These are phyloP conservation scores for Choloepus didactylus DNA, from an alignment of 2,797 vertebrate species.

Conservation along the genomic window DNA sequence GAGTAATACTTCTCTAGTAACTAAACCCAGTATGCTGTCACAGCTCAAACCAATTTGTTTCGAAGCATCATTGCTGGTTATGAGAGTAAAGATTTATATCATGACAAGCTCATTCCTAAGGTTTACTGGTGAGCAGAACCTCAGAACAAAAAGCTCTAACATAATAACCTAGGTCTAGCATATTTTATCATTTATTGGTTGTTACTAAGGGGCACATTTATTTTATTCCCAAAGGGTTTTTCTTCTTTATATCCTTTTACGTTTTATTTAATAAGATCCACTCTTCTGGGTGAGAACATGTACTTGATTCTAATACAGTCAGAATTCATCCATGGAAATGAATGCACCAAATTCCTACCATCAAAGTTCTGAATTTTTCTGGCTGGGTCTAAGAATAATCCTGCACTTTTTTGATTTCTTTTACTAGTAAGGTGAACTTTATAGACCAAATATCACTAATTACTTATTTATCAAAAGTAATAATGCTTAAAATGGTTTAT, in stretches of 20 bases:
- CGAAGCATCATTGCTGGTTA: slow-evolving; percentile 15
- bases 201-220: background rate
- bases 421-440: slow-evolving; percentile 19
- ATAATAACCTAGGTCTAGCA: background rate
- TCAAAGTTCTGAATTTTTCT: slow-evolving; percentile 25
- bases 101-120: slow-evolving; percentile 35
- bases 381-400: background rate
- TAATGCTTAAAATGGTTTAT: background rate
- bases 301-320: background rate
- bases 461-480: background rate
- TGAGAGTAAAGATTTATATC: slow-evolving; percentile 12
- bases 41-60: slow-evolving; percentile 36
- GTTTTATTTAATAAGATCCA: slow-evolving; percentile 24
- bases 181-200: background rate
- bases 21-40: slow-evolving; percentile 25
- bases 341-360: background rate
- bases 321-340: background rate
- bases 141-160: slow-evolving; percentile 6
- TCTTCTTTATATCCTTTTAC: slow-evolving; percentile 1
- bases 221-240: background rate
- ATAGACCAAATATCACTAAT: background rate
- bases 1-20: slow-evolving; percentile 50
- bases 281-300: background rate
- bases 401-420: background rate
- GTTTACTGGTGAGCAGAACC: background rate